Percentiles rank a stretch among this genome's conserved stretches.
phyloP scores from a whole-genome alignment of 2,888 invertebrate genomes.

The Venustoraphidia nigricollis region DNA sequence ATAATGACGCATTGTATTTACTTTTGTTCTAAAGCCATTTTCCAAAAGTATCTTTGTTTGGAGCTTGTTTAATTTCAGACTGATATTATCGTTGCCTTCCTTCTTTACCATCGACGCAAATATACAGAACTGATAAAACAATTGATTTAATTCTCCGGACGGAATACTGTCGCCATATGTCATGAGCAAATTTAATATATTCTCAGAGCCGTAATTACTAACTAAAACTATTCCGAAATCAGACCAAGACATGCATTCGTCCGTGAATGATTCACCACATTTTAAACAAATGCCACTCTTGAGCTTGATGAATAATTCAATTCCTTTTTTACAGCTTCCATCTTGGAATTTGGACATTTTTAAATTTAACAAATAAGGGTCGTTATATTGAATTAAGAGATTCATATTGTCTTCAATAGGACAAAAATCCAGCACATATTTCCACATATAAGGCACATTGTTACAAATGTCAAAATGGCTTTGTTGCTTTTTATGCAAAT shows the following conservation, averaged over 20 bases:
- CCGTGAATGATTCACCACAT: slow-evolving; percentile 35
- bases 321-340: slow-evolving; percentile 40
- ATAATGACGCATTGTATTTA: too few relatives aligned
- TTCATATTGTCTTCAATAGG: slow-evolving; percentile 31
- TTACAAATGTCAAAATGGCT: slow-evolving; percentile 35
- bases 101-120: slow-evolving; percentile 19
- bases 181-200: slow-evolving; percentile 38
- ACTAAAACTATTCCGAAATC: slow-evolving; percentile 40
- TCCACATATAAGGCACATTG: slow-evolving; percentile 46
- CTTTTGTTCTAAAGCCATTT: too few relatives aligned
- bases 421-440: slow-evolving; percentile 35
- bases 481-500: slow-evolving; percentile 29
- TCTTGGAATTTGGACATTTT: slow-evolving; percentile 37
- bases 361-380: slow-evolving; percentile 35
- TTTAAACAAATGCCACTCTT: slow-evolving; percentile 42
- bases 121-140: slow-evolving; percentile 43
- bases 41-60: too few relatives aligned
- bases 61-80: too few relatives aligned
- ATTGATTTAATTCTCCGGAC: slow-evolving; percentile 38
- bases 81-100: too few relatives aligned
- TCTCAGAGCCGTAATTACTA: slow-evolving; percentile 40
- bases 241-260: slow-evolving; percentile 41
- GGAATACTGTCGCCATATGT: slow-evolving; percentile 38
- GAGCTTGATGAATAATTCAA: slow-evolving; percentile 37
- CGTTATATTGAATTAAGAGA: slow-evolving; percentile 43